phyloP scores from a whole-genome alignment of 2,113 vertebrate genomes.

The Tragelaphus scriptus region DNA sequence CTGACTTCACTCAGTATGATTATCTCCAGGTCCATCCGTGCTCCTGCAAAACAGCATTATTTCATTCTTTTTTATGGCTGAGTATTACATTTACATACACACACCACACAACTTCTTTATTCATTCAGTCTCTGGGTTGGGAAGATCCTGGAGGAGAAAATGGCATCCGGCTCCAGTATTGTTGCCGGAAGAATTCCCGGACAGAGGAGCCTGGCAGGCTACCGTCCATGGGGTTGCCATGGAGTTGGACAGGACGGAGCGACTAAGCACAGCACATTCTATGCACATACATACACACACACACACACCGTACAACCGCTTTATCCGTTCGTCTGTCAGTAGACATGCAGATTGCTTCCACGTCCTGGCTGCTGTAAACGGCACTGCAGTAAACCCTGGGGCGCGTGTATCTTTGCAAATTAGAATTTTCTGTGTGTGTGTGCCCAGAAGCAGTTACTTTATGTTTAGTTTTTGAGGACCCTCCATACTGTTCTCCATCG shows the following conservation, averaged over 20 bases:
- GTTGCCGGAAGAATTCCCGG: neutral
- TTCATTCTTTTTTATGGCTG: neutral
- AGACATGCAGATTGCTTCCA: neutral
- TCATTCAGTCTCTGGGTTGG: neutral
- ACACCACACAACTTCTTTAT: neutral
- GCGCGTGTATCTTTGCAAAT: neutral
- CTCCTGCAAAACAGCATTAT: neutral
- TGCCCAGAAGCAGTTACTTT: neutral
- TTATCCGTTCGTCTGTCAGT: fast-evolving
- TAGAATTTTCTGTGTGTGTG: neutral
- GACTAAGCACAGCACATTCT: neutral
- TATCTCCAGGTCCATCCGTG: fast-evolving
- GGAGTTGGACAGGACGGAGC: neutral
- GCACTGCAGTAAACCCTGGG: neutral
- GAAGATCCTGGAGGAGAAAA: neutral
- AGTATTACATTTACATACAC: neutral
- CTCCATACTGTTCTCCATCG: neutral
- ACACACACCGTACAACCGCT: neutral
- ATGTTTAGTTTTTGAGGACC: neutral
- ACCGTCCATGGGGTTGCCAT: neutral
- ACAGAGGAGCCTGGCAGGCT: neutral
- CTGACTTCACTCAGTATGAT: neutral
- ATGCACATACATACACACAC: neutral
- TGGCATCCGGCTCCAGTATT: neutral
- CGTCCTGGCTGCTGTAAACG: neutral